A percentile compares a stretch with the other conserved stretches of the same genome.
These are phyloP conservation scores for Myiopsitta monachus DNA, from an alignment of 2,113 vertebrate species.

Conservation along the genomic window DNA sequence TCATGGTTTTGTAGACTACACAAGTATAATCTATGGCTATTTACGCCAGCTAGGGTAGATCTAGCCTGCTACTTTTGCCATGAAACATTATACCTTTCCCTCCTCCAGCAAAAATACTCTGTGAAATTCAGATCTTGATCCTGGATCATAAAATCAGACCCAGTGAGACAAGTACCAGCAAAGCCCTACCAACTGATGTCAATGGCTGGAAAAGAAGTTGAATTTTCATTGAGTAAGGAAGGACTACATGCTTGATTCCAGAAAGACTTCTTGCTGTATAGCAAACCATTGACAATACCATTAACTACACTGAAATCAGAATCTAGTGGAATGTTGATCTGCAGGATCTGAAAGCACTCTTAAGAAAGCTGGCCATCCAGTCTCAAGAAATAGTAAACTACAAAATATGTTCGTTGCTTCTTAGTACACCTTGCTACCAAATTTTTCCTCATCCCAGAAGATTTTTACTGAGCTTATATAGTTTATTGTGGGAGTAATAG, in stretches of 20 bases:
- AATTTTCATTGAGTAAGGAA: background rate
- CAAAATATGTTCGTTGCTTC: background rate
- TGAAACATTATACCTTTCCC: background rate
- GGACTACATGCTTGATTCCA: background rate
- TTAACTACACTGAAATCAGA: background rate
- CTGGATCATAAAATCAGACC: background rate
- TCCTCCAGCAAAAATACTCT: background rate
- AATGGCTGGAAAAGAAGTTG: background rate
- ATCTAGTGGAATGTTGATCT: constrained; percentile 29
- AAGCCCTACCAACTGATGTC: background rate
- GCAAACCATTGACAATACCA: background rate
- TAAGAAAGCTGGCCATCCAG: constrained; percentile 32
- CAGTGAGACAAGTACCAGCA: background rate
- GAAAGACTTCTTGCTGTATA: background rate
- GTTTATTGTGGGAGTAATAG: constrained; percentile 56
- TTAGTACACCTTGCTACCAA: background rate
- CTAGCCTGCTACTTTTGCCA: background rate
- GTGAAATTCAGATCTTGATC: background rate
- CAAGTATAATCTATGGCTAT: background rate
- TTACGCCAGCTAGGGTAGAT: background rate
- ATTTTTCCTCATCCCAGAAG: constrained; percentile 41
- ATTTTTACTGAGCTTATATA: constrained; percentile 25
- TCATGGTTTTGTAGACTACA: background rate
- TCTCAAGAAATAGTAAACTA: constrained; percentile 2
- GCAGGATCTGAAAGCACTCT: constrained; percentile 9